Percentiles rank a stretch among this genome's conserved stretches.
These are phyloP conservation scores for Anser cygnoides DNA, from an alignment of 2,113 vertebrate genomes.

Conservation along the genomic window DNA sequence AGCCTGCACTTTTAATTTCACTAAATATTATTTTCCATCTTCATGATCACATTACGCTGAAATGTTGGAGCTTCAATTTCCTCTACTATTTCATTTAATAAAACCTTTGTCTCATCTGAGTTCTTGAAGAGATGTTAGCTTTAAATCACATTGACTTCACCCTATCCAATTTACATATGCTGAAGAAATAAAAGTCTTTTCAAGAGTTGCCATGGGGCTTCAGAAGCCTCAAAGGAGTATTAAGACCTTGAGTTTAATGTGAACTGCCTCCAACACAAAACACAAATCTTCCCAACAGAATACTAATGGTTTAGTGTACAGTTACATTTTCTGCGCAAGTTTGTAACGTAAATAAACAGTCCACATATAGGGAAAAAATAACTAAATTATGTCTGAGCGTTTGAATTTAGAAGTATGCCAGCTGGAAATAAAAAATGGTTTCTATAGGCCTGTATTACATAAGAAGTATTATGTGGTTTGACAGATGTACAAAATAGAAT, in stretches of 20 bases:
- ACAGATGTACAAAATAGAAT: neutral
- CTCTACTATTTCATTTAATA: slow-evolving; percentile 75
- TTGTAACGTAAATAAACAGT: slow-evolving; percentile 44
- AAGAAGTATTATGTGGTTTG: slow-evolving; percentile 1
- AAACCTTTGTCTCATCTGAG: slow-evolving; percentile 74
- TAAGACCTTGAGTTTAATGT: slow-evolving; percentile 79
- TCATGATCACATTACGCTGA: slow-evolving; percentile 66
- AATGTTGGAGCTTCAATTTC: slow-evolving; percentile 74
- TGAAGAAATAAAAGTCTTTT: slow-evolving; percentile 79
- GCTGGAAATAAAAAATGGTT: neutral
- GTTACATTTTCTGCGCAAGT: slow-evolving; percentile 60
- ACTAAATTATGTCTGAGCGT: slow-evolving; percentile 5
- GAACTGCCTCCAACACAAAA: slow-evolving; percentile 70
- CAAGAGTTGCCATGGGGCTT: slow-evolving; percentile 71
- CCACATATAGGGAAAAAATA: neutral
- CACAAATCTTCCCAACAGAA: slow-evolving; percentile 70
- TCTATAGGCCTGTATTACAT: neutral
- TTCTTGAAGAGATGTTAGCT: slow-evolving; percentile 75
- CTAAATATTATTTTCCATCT: slow-evolving; percentile 77
- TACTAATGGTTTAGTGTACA: slow-evolving; percentile 71
- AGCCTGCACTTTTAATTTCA: slow-evolving; percentile 74
- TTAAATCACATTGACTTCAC: slow-evolving; percentile 79
- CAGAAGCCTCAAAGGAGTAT: slow-evolving; percentile 71
- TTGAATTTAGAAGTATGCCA: neutral
- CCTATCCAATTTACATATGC: slow-evolving; percentile 77